Base-by-base conservation (phyloP, 2,888 invertebrate genomes). In the Athetis lepigone region DNA sequence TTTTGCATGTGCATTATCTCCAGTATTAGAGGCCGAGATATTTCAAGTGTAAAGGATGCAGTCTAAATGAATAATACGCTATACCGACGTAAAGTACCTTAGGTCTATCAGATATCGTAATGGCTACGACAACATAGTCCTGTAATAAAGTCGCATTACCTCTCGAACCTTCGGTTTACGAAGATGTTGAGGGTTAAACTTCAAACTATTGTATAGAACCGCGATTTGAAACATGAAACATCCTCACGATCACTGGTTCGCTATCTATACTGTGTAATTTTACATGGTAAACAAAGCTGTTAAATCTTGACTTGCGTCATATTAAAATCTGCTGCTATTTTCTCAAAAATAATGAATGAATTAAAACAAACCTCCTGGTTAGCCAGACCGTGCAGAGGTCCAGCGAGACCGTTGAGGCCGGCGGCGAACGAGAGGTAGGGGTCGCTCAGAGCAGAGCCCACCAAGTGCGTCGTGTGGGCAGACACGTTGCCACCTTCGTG, bases 401-500 rank as follows among this genome's bases (percentile, higher is more conserved):
- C 99, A 62, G 99, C 99, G 43, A 99, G 95, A 23, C 99, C 99
- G 91, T 98, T 98, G 96, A 99, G 97, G 54, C 98, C 98, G 49
- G 98, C 99, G 45, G 98, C 97, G 90, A 98, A 98, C 9, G 98
- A 97, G 6, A 99, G 96, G 93, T 98, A 99, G 13, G 99, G 98
- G 91, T 99, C 99, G 81, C 98, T 98, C 51, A 99, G 95, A 2
- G 99, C 99, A 0, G 98, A 98, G 37, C 98, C 99, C 4, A 99
- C 98, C 89, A 99, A 94, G 92, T 99, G 99, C 13, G 97, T 97
- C 0, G 99, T 97, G 93, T 99, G 99, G 2, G 99, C 99, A 8
- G 98, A 98, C 6, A 99, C 99, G 90, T 99, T 99, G 80, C 99
- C 99, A 79, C 99, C 98, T 93, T 99, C 99, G 93, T 99, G 99